These are phyloP conservation scores for Poecilus cupreus DNA, from an alignment of 2,888 invertebrate genomes.

Conservation along the genomic window DNA sequence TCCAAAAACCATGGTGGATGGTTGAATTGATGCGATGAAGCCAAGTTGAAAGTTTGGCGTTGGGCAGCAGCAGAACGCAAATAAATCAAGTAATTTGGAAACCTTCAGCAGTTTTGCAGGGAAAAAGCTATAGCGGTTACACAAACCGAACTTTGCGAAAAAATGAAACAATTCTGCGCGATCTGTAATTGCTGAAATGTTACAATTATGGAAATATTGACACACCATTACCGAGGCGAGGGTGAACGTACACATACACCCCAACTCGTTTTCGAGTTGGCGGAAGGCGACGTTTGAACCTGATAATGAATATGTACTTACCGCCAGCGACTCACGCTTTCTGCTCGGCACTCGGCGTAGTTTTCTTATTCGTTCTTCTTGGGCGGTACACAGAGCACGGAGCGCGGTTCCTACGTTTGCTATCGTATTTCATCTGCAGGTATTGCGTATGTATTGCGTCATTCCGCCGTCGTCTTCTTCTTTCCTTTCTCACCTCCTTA, in stretches of 20 bases:
- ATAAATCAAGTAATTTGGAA: neutral
- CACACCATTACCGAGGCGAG: slow-evolving; percentile 38
- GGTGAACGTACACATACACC: neutral
- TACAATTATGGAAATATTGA: slow-evolving; percentile 53
- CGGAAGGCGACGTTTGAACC: slow-evolving; percentile 48
- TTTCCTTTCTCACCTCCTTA: neutral
- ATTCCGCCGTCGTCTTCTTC: neutral
- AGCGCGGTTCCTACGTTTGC: slow-evolving; percentile 3
- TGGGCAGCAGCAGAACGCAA: too few relatives aligned
- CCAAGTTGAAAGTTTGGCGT: too few relatives aligned
- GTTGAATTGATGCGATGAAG: too few relatives aligned
- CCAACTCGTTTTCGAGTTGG: slow-evolving; percentile 13
- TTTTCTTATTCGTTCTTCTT: slow-evolving; percentile 47
- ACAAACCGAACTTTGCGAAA: neutral
- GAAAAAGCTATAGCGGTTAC: neutral
- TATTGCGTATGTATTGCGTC: slow-evolving; percentile 27
- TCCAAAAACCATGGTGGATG: too few relatives aligned
- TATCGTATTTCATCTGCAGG: slow-evolving; percentile 56
- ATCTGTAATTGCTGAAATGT: slow-evolving; percentile 51
- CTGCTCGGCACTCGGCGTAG: too few relatives aligned
- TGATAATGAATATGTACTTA: slow-evolving; percentile 58
- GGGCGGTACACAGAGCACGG: too few relatives aligned
- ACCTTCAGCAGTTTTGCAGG: slow-evolving; percentile 41
- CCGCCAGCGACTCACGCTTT: neutral
- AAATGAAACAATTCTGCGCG: slow-evolving; percentile 42